Evolutionary conservation across 2,113 vertebrate genomes (phyloP).

Genomic region (Zosterops pallidus): DNA sequence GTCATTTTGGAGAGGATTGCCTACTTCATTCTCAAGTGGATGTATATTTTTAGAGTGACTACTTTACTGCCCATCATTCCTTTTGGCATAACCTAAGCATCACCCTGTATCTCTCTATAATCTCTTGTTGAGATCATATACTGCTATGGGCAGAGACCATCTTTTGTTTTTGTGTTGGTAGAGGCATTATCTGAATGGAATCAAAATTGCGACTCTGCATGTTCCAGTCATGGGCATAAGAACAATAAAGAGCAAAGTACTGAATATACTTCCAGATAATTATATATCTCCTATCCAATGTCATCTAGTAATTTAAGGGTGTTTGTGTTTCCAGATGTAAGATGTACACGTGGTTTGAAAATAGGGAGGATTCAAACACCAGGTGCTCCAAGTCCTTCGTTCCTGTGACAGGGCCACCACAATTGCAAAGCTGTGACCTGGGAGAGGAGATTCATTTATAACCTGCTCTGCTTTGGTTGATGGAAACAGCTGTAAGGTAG

Average conservation of each 20-base stretch:
- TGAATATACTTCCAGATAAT: conserved; percentile 16
- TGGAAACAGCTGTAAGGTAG: not conserved
- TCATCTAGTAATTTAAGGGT: not conserved
- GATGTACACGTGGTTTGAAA: not conserved
- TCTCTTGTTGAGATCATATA: not conserved
- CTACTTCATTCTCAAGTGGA: not conserved
- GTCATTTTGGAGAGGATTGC: rapidly evolving
- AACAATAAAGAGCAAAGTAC: conserved; percentile 20
- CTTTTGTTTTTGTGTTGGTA: conserved; percentile 13
- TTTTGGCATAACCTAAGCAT: not conserved
- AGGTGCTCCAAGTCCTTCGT: not conserved
- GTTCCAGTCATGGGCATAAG: not conserved
- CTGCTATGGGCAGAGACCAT: not conserved
- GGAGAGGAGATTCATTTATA: conserved; percentile 6
- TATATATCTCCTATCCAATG: not conserved
- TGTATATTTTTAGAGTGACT: not conserved
- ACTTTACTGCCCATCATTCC: not conserved
- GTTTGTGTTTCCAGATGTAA: conserved; percentile 39
- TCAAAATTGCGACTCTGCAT: conserved; percentile 1
- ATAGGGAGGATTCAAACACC: conserved; percentile 34
- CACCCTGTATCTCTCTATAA: not conserved
- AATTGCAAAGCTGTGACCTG: not conserved
- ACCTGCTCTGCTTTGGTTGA: not conserved
- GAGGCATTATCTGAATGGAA: not conserved
- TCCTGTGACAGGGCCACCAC: conserved; percentile 34